A percentile compares a stretch with the other conserved stretches of the same genome.
These are phyloP conservation scores for Ciconia maguari DNA, from an alignment of 2,113 vertebrate genomes.

Conservation along the genomic window DNA sequence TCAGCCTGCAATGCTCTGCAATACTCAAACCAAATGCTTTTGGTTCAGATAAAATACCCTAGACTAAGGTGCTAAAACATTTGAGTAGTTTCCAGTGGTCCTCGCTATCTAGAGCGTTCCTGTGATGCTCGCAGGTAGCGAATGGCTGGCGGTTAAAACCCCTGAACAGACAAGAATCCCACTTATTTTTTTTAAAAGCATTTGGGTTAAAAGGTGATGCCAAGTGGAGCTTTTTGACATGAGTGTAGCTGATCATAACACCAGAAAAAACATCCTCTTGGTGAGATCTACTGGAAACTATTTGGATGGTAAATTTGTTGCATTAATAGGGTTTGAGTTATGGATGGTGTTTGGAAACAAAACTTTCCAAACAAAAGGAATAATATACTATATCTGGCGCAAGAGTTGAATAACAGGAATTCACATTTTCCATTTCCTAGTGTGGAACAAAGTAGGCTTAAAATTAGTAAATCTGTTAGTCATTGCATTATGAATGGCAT, in stretches of 20 bases:
- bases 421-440: constrained; percentile 42
- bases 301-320: background rate
- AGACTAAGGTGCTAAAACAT: background rate
- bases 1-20: background rate
- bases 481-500: background rate
- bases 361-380: background rate
- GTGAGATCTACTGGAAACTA: constrained; percentile 49
- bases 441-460: background rate
- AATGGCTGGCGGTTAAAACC: background rate
- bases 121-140: background rate
- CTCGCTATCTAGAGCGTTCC: background rate
- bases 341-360: background rate
- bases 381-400: background rate
- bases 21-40: background rate
- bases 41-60: background rate
- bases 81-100: background rate
- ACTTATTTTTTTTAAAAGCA: background rate
- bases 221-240: background rate
- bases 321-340: background rate
- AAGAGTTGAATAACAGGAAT: background rate
- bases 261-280: background rate
- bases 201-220: background rate
- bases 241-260: background rate
- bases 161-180: background rate
- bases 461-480: constrained; percentile 15